Evolutionary conservation across 2,888 invertebrate genomes (phyloP).

Genomic region (Achlya flavicornis): DNA sequence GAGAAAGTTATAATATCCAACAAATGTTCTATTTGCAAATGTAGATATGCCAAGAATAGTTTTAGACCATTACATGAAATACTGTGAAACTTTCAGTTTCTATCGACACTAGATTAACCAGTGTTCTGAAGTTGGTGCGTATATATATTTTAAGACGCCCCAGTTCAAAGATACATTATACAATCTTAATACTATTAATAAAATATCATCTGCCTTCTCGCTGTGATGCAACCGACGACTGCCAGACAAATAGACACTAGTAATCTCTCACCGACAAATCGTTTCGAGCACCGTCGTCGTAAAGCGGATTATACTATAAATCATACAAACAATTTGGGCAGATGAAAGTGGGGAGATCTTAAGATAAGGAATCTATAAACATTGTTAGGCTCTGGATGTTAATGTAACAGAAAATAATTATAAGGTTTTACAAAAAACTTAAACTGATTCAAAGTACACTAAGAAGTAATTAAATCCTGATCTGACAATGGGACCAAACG

Average conservation of each 20-base stretch:
- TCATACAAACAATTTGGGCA: slow-evolving; percentile 40
- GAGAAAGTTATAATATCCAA: no score
- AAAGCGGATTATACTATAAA: slow-evolving; percentile 56
- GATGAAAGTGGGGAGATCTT: background rate
- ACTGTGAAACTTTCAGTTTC: no score
- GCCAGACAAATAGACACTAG: slow-evolving; percentile 41
- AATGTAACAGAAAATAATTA: background rate
- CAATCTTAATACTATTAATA: slow-evolving; percentile 33
- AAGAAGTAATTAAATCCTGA: no score
- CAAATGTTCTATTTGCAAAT: background rate
- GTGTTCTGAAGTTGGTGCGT: background rate
- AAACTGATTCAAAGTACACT: no score
- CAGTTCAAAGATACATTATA: slow-evolving; percentile 5
- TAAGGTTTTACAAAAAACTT: no score
- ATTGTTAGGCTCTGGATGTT: no score
- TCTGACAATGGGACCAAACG: no score
- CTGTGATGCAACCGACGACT: slow-evolving; percentile 47
- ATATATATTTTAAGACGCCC: slow-evolving; percentile 15
- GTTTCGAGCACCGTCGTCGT: slow-evolving; percentile 33
- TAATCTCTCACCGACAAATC: slow-evolving; percentile 59
- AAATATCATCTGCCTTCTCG: slow-evolving; percentile 34
- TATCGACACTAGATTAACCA: no score
- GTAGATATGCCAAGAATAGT: no score
- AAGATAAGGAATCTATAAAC: background rate
- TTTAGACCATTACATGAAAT: no score